These are phyloP conservation scores for Onychomys arenicola DNA, from an alignment of 2,797 vertebrate species.

Conservation along the genomic window DNA sequence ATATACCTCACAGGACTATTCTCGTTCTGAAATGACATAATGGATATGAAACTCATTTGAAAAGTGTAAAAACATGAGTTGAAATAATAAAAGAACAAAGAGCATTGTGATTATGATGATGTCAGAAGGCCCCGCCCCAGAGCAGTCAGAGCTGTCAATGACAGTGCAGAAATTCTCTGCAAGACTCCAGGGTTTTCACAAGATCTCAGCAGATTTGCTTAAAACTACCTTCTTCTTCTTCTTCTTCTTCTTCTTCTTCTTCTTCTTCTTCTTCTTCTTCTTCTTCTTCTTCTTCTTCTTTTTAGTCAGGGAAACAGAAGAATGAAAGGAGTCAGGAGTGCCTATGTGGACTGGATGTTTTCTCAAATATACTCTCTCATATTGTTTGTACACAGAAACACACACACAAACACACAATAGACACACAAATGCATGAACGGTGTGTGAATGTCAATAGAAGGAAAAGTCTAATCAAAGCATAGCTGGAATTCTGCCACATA, in stretches of 20 bases:
- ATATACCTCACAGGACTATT: background rate
- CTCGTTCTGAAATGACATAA: constrained; percentile 16
- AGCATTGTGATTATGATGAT: background rate
- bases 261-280: no score
- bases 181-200: background rate
- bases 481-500: background rate
- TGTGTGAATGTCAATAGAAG: background rate
- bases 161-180: background rate
- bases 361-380: background rate
- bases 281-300: no score
- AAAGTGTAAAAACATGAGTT: constrained; percentile 54
- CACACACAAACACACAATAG: no score
- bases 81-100: constrained; percentile 66
- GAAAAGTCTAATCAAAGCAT: background rate
- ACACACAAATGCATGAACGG: background rate
- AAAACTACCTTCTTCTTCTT: background rate
- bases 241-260: no score
- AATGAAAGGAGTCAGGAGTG: background rate
- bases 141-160: background rate
- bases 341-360: background rate
- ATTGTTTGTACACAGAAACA: background rate
- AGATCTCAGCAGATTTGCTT: background rate
- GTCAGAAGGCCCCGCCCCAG: constrained; percentile 12
- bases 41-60: constrained; percentile 18
- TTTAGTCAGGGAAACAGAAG: background rate